A percentile compares a stretch with the other conserved stretches of the same genome.
Evolutionary conservation across 2,888 invertebrate species (phyloP).

Genomic region (Leptura quadrifasciata): DNA sequence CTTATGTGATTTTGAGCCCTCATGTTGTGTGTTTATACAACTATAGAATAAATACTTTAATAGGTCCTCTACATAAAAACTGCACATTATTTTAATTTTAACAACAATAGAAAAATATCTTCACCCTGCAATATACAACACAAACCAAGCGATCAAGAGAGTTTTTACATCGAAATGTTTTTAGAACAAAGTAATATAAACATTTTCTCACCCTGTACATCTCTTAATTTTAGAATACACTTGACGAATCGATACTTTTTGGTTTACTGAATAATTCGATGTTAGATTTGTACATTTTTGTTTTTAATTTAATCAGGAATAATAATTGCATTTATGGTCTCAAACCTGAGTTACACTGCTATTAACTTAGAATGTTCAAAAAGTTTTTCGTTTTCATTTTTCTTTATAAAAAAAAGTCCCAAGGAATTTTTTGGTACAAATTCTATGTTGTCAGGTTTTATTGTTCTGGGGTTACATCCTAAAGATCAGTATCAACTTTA

Average conservation of each 20-base stretch:
- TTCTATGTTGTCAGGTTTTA: neutral
- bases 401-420: neutral
- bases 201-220: conserved; percentile 36
- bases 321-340: conserved; percentile 9
- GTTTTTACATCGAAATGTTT: conserved; percentile 7
- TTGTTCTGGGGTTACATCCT: no score
- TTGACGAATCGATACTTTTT: conserved; percentile 12
- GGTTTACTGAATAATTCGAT: conserved; percentile 42
- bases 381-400: neutral
- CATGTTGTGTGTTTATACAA: neutral
- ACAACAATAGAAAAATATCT: conserved; percentile 14
- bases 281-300: conserved; percentile 38
- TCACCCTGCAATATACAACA: conserved; percentile 10
- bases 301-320: neutral
- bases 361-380: neutral
- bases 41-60: neutral
- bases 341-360: neutral
- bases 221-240: conserved; percentile 20
- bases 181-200: conserved; percentile 12
- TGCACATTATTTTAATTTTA: neutral
- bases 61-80: neutral
- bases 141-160: neutral
- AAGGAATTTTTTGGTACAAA: neutral
- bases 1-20: neutral
- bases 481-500: no score